Conservation (phyloP, 2,797 vertebrate species). For the Vespertilio murinus region DNA sequence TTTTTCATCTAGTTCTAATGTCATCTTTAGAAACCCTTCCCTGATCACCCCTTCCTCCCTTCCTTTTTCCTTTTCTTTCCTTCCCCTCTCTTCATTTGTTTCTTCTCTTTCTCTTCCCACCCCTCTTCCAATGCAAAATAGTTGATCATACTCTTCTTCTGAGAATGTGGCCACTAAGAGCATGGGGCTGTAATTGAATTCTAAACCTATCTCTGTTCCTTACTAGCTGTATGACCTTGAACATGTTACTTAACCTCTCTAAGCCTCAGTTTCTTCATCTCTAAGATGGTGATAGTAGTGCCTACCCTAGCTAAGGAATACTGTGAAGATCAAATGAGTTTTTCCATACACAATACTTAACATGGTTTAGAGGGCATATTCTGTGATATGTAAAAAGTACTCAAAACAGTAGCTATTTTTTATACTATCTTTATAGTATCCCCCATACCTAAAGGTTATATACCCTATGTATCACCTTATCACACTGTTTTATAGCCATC, state of each 20-base stretch:
- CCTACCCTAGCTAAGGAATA: not conserved
- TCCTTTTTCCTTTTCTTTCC: not conserved
- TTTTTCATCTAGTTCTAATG: slow-evolving; percentile 8
- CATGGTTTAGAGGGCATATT: not conserved
- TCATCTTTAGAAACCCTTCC: slow-evolving; percentile 37
- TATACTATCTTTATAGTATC: not conserved
- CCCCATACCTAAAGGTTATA: not conserved
- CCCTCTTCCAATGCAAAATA: not conserved
- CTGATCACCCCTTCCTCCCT: not conserved
- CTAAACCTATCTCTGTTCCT: not conserved
- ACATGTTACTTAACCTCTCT: not conserved
- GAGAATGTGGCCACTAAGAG: not conserved
- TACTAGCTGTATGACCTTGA: not conserved
- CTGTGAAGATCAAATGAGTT: not conserved
- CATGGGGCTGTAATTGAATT: not conserved
- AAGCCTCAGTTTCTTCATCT: slow-evolving; percentile 8
- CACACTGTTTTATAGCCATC: not conserved
- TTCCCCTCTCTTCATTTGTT: too few species aligned
- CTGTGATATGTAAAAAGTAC: not conserved
- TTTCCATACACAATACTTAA: slow-evolving; percentile 8
- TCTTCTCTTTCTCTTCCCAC: not conserved
- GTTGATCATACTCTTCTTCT: not conserved
- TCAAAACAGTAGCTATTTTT: not conserved
- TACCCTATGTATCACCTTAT: not conserved
- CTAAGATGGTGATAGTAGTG: not conserved